Conservation (phyloP, 2,888 invertebrate genomes). For the Notocelia uddmanniana region DNA sequence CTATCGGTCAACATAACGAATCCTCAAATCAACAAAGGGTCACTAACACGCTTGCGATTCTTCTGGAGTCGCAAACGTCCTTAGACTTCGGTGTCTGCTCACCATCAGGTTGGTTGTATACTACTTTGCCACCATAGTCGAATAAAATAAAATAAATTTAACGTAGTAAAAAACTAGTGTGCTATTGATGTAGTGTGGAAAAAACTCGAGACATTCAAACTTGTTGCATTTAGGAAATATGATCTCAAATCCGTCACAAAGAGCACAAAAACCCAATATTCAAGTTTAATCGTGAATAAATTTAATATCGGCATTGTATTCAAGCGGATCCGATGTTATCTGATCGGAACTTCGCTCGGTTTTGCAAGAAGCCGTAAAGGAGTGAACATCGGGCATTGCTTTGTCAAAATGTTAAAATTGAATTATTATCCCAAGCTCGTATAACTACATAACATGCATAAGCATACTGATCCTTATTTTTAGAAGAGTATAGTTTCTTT, state of each 20-base stretch:
- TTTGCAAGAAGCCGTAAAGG: constrained; percentile 62
- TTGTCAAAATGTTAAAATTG: constrained; percentile 57
- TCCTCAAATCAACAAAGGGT: too few species aligned
- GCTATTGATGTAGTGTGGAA: constrained; percentile 11
- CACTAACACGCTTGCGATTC: too few species aligned
- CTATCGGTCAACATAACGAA: too few species aligned
- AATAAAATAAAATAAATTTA: not conserved
- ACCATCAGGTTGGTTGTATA: too few species aligned
- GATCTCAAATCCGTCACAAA: constrained; percentile 61
- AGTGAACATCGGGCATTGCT: constrained; percentile 68
- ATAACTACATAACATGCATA: not conserved
- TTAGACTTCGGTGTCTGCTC: too few species aligned
- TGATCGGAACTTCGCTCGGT: constrained; percentile 81
- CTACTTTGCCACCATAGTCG: too few species aligned
- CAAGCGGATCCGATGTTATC: constrained; percentile 77
- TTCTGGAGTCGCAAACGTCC: too few species aligned
- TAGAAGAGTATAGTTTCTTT: not conserved
- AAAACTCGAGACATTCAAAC: constrained; percentile 25
- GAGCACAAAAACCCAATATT: constrained; percentile 63
- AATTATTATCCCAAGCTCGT: constrained; percentile 1
- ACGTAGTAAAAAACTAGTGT: not conserved
- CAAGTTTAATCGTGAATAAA: constrained; percentile 61
- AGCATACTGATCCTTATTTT: not conserved
- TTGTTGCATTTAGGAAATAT: constrained; percentile 60
- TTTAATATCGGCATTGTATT: constrained; percentile 68